A percentile compares a stretch with the other conserved stretches of the same genome.
Evolutionary conservation across 2,888 invertebrate species (phyloP).

Genomic region (Macrosiphum euphorbiae): DNA sequence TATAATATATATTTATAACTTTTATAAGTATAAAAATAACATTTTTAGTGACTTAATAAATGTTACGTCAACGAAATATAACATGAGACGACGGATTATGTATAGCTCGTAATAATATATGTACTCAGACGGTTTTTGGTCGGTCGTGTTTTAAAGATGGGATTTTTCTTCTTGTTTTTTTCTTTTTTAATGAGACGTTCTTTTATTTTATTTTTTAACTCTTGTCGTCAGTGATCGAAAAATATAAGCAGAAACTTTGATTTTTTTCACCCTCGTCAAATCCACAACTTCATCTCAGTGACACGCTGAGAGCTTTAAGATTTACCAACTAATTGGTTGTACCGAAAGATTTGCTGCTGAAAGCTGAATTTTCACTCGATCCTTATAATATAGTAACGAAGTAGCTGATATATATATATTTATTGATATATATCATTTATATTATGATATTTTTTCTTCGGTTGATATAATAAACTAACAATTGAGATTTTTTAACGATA

Average conservation of each 20-base stretch:
- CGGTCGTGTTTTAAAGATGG: not conserved
- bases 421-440: not conserved
- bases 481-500: not conserved
- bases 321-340: not conserved
- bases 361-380: not conserved
- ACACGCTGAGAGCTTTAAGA: not conserved
- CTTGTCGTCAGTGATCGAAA: not conserved
- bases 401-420: not conserved
- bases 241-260: not conserved
- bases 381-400: not conserved
- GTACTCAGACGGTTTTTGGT: not conserved
- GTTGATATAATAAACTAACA: not conserved
- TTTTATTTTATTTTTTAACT: not conserved
- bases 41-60: not conserved
- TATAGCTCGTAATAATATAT: not conserved
- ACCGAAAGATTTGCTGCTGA: not conserved
- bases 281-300: not conserved
- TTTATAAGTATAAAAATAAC: not conserved
- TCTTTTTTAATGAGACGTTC: not conserved
- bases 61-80: not conserved
- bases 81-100: not conserved
- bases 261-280: slow-evolving; percentile 8
- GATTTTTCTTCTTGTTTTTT: not conserved
- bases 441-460: not conserved
- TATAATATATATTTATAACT: not conserved